phyloP scores from a whole-genome alignment of 2,797 vertebrate species.

The Simalia tracyae region DNA sequence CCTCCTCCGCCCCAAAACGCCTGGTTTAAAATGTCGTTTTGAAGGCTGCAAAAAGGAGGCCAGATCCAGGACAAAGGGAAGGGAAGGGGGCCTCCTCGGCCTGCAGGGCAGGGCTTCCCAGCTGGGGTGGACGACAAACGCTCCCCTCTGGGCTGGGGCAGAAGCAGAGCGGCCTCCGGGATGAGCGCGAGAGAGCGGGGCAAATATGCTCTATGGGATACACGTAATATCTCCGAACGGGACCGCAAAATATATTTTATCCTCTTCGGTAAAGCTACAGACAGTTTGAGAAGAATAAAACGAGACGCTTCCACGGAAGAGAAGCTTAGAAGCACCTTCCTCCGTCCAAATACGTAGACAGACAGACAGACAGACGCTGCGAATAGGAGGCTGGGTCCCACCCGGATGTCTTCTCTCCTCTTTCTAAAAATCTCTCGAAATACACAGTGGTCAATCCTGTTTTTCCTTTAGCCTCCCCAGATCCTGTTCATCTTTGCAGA shows the following conservation, averaged over 20 bases:
- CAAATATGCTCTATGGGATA: background rate
- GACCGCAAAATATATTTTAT: background rate
- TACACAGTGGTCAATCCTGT: background rate
- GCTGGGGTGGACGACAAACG: background rate
- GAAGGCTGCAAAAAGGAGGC: background rate
- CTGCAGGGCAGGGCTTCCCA: background rate
- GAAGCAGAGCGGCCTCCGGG: background rate
- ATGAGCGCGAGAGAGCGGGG: background rate
- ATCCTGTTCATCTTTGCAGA: background rate
- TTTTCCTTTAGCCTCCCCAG: background rate
- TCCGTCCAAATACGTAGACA: background rate
- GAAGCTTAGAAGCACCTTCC: background rate
- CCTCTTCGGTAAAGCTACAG: background rate
- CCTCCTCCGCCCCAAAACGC: background rate
- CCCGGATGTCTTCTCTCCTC: background rate
- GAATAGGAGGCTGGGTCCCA: background rate
- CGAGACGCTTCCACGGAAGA: background rate
- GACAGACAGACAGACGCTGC: background rate
- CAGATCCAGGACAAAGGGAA: background rate
- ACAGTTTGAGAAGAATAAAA: background rate
- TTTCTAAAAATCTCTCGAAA: background rate
- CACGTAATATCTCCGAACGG: background rate
- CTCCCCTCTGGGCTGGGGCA: background rate
- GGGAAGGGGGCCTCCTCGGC: too few species aligned
- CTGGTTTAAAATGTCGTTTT: background rate